Evolutionary conservation across 2,888 invertebrate species (phyloP), one percentile per base, ranked within the genome.

Genomic region (Trachelus iudaicus): DNA sequence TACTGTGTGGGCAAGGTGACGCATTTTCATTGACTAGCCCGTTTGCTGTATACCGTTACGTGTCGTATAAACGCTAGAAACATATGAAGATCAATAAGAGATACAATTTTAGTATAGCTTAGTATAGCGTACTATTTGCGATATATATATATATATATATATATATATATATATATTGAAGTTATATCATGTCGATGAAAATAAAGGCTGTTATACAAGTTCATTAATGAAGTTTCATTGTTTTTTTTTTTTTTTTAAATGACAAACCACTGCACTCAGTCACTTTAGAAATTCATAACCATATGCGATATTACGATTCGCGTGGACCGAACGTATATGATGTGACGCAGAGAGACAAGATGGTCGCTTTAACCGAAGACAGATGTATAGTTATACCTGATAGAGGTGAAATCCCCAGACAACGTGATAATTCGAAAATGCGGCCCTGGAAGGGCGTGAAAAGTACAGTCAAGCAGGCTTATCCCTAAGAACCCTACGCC

Each of bases 121-220:
- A 37, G 37, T 56, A 76, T 69, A 31, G 68, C n/a, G n/a, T 33
- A 40, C 4, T 56, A 75, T 33, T 69, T 23, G 71, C 69, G 35
- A 69, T 76, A 75, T 33, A 33, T 40, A 40, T 23, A 40, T 40
- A 37, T 40, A 33, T n/a, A n/a, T 75, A 75, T 34, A 34, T 34
- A 82, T 79, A 81, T 13, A 31, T 30, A 40, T 40, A 40, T 40
- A 40, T 56, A 33, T 75, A 75, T 68, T 78, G 73, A 76, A 68
- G 75, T 78, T 68, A 78, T 75, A 75, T 78, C 73, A 76, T 77
- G 79, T 79, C 79, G 76, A 85, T 85, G 85, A 88, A 56, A 89
- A 90, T 90, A 90, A 89, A 89, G 86, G 87, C 90, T 89, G 90
- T 90, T 89, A 88, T 88, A 90, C 85, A 87, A 89, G 83, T 85